Percentiles rank a stretch among this genome's conserved stretches.
These are phyloP conservation scores for Drosophila eugracilis DNA, from an alignment of 1,140 invertebrate species.

Conservation along the genomic window DNA sequence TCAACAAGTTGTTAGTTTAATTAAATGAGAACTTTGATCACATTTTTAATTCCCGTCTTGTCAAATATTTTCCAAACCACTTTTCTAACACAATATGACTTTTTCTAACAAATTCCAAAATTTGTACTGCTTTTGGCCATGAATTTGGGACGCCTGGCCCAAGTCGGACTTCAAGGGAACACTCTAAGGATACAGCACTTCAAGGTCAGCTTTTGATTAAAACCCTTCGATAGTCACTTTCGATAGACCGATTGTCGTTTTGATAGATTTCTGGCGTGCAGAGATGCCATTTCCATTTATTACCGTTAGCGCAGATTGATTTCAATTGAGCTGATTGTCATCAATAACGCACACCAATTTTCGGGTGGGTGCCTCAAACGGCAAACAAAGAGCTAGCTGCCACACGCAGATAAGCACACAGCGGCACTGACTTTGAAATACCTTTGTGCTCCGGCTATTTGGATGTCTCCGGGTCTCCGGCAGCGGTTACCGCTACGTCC, in stretches of 20 bases:
- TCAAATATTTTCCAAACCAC: no score
- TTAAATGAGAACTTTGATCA: no score
- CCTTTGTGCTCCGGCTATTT: conserved; percentile 30
- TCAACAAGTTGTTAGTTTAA: no score
- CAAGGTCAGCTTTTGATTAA: conserved; percentile 4
- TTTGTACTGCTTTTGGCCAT: no score
- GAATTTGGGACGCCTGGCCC: no score
- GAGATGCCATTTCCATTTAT: conserved; percentile 52
- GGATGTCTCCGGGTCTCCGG: neutral
- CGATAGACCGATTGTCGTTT: conserved; percentile 18
- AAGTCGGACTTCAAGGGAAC: neutral
- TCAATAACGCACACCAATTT: conserved; percentile 45
- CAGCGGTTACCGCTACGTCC: neutral
- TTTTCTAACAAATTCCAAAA: no score
- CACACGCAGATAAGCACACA: conserved; percentile 21
- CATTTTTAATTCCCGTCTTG: no score
- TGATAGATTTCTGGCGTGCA: conserved; percentile 26
- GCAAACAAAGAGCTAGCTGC: conserved; percentile 8
- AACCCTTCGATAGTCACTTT: conserved; percentile 9
- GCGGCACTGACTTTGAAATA: conserved; percentile 50
- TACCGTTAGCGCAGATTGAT: conserved; percentile 60
- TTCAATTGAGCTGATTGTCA: conserved; percentile 71
- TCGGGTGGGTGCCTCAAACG: neutral
- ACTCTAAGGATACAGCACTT: neutral
- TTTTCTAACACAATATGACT: no score